Evolutionary conservation across 2,888 invertebrate genomes (phyloP).

Genomic region (Brachyptera risi): DNA sequence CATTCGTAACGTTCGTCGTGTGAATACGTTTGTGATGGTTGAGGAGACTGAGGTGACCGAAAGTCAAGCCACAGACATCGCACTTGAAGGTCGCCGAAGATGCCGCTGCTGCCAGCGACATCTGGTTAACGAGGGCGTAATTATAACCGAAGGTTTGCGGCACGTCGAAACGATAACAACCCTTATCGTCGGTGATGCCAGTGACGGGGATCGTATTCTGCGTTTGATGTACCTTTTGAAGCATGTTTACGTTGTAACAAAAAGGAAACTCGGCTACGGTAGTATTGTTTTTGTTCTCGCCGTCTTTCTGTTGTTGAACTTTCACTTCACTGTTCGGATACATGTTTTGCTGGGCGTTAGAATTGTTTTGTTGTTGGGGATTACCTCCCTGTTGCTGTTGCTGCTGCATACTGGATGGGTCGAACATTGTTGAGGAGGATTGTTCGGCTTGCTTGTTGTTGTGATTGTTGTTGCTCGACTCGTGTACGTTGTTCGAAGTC

Average conservation of each 20-base stretch:
- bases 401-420: constrained; percentile 38
- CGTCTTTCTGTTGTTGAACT: not conserved
- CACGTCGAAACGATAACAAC: constrained; percentile 50
- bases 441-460: constrained; percentile 7
- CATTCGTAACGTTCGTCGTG: constrained; percentile 24
- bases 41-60: constrained; percentile 74
- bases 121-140: constrained; percentile 80
- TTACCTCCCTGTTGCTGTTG: constrained; percentile 43
- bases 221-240: constrained; percentile 45
- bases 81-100: constrained; percentile 82
- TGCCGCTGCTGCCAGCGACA: constrained; percentile 63
- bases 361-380: constrained; percentile 34
- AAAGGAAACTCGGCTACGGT: constrained; percentile 46
- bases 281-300: not conserved
- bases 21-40: constrained; percentile 84
- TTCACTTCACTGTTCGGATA: constrained; percentile 4
- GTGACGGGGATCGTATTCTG: constrained; percentile 44
- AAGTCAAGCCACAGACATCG: constrained; percentile 82
- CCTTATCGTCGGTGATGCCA: constrained; percentile 47
- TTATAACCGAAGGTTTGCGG: constrained; percentile 54
- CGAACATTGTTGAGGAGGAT: constrained; percentile 26
- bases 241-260: constrained; percentile 51
- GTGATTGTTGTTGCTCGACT: constrained; percentile 7
- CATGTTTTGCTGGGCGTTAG: constrained; percentile 23
- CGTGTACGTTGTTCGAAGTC: constrained; percentile 25